Conservation (phyloP, 2,888 invertebrate species). For the Nesidiocoris tenuis region DNA sequence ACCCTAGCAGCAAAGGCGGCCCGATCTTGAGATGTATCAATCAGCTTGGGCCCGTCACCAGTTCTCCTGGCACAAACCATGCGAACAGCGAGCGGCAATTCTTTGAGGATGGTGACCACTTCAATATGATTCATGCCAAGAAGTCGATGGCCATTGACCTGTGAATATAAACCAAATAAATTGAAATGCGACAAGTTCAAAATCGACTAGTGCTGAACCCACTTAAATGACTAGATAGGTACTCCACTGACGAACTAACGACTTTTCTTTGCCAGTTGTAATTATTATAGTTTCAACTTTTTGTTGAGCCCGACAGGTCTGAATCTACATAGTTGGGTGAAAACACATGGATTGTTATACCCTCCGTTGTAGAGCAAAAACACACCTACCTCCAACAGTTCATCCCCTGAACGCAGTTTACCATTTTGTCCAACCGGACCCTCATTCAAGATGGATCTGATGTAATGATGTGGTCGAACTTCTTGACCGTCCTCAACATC, state of each 20-base stretch:
- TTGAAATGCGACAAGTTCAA: too few relatives aligned
- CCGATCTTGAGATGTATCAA: constrained; percentile 75
- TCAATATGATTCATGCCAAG: constrained; percentile 93
- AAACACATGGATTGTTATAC: too few relatives aligned
- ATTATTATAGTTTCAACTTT: too few relatives aligned
- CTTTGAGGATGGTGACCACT: constrained; percentile 90
- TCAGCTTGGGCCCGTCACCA: constrained; percentile 58
- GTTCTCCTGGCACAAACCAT: constrained; percentile 78
- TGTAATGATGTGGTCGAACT: constrained; percentile 97
- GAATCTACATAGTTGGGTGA: too few relatives aligned
- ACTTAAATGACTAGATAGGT: too few relatives aligned
- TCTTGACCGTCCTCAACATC: constrained; percentile 97
- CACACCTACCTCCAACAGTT: constrained; percentile 70
- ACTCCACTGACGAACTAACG: too few relatives aligned
- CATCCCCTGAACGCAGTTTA: constrained; percentile 88
- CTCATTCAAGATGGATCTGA: constrained; percentile 93
- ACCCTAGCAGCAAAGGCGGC: constrained; percentile 76
- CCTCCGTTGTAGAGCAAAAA: too few relatives aligned
- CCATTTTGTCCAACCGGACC: constrained; percentile 95
- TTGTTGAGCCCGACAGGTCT: too few relatives aligned
- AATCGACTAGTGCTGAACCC: too few relatives aligned
- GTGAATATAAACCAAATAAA: too few relatives aligned
- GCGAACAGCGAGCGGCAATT: constrained; percentile 83
- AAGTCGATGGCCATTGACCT: constrained; percentile 87
- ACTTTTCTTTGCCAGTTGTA: too few relatives aligned